These are phyloP conservation scores for Stegostoma tigrinum DNA, from an alignment of 2,113 vertebrate species.

Conservation along the genomic window DNA sequence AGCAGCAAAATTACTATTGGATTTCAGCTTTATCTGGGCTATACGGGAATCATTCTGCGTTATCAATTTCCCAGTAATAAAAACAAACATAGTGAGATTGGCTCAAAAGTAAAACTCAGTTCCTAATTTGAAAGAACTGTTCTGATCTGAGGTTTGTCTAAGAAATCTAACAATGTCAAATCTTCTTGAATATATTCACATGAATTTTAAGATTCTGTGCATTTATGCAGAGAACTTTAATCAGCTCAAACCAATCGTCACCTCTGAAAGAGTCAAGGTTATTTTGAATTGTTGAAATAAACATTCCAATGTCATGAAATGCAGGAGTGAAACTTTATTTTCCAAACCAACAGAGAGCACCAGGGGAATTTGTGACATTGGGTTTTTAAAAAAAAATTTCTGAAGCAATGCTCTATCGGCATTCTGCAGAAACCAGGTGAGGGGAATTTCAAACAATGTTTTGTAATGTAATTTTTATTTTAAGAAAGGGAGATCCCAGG, in stretches of 20 bases:
- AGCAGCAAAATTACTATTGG: not conserved
- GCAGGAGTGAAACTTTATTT: not conserved
- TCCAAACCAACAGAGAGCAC: not conserved
- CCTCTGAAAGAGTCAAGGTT: not conserved
- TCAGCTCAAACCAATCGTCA: not conserved
- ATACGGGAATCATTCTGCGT: not conserved
- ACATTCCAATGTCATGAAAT: not conserved
- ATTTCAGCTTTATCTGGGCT: not conserved
- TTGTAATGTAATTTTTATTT: not conserved
- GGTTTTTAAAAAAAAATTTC: conserved; percentile 1
- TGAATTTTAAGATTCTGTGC: not conserved
- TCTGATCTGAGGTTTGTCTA: not conserved
- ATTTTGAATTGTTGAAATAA: not conserved
- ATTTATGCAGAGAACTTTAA: not conserved
- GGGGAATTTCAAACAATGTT: not conserved
- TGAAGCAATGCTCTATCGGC: not conserved
- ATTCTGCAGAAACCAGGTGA: conserved; percentile 13
- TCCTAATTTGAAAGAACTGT: not conserved
- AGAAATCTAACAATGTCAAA: not conserved
- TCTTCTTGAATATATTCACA: not conserved
- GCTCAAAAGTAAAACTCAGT: not conserved
- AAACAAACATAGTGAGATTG: not conserved
- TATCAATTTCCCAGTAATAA: not conserved
- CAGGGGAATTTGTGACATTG: not conserved
- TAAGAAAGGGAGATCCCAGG: not conserved